Evolutionary conservation across 2,797 vertebrate genomes (phyloP), one percentile per base, ranked within the genome.

Genomic region (Trachops cirrhosus): DNA sequence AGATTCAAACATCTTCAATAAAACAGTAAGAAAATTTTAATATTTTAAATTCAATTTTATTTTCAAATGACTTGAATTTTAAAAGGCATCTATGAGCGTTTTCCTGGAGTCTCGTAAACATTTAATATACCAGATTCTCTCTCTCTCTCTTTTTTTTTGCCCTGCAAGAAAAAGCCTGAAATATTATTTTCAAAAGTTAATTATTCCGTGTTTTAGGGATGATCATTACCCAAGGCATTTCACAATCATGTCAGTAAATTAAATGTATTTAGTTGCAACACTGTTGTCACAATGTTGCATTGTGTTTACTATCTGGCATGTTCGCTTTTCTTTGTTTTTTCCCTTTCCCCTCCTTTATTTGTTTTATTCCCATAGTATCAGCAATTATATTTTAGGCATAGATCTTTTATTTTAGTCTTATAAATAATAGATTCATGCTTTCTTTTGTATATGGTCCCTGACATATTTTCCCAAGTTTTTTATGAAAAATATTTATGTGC

Each of bases 11-110:
- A 92, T 96, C 96, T 94, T 94, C 82, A 94, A 32, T 93, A 95
- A 96, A 85, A 78, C 41, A 37, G 71, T 54, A 96, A 88, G 73
- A 89, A 91, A 90, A 96, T 95, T 94, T 96, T 91, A 96, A 97
- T 91, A 73, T 94, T 67, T 97, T 48, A 0, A 96, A 91, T 94
- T 93, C 67, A 95, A 74, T 89, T 74, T 96, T 68, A 54, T 93
- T 92, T 92, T 80, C 29, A 67, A 70, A 67, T 95, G 50, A 70
- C 83, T 88, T 67, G 92, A 70, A 80, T 86, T 78, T 90, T 73
- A n/a, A 4, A 15, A 94, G 62, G 5, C 11, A 86, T 54, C 19
- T 18, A 4, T 74, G 79, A 93, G 39, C 44, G 9, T 89, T 96
- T 95, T 89, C 41, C 79, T 95, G 48, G 34, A 62, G 50, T 97